Evolutionary conservation across 2,113 vertebrate species (phyloP).

Genomic region (Chamaetylas fuelleborni): DNA sequence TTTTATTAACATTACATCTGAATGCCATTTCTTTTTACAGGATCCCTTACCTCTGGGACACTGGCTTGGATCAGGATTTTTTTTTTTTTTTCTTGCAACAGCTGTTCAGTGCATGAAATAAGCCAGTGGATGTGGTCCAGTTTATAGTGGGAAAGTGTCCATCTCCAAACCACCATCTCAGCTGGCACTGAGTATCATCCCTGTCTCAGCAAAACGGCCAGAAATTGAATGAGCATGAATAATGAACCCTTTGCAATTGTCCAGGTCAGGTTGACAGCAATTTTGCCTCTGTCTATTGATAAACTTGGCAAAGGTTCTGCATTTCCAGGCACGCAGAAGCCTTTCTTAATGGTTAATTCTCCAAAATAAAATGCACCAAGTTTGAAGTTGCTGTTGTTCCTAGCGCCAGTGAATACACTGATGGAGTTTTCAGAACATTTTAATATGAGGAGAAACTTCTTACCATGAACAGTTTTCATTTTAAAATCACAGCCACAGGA

Average conservation of each 20-base stretch:
- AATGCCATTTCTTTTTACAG: slow-evolving; percentile 21
- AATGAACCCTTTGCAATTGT: slow-evolving; percentile 55
- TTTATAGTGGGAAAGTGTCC: slow-evolving; percentile 59
- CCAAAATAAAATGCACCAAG: background rate
- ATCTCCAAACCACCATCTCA: slow-evolving; percentile 51
- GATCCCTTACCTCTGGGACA: slow-evolving; percentile 46
- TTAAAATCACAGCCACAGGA: background rate
- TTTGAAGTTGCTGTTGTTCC: background rate
- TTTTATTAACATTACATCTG: slow-evolving; percentile 1
- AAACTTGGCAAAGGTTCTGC: slow-evolving; percentile 39
- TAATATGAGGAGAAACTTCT: background rate
- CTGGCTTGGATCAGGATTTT: background rate
- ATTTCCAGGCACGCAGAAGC: background rate
- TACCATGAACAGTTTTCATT: background rate
- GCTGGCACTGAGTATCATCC: slow-evolving; percentile 20
- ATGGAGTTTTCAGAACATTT: background rate
- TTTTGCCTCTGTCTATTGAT: slow-evolving; percentile 41
- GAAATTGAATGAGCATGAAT: slow-evolving; percentile 59
- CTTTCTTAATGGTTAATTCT: slow-evolving; percentile 24
- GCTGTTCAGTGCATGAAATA: slow-evolving; percentile 46
- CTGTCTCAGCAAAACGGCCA: slow-evolving; percentile 41
- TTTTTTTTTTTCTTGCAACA: background rate
- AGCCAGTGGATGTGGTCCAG: slow-evolving; percentile 55
- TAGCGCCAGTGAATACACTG: background rate
- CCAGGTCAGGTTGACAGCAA: slow-evolving; percentile 55